These are phyloP conservation scores for Burhinus oedicnemus DNA, from an alignment of 2,113 vertebrate genomes.

Conservation along the genomic window DNA sequence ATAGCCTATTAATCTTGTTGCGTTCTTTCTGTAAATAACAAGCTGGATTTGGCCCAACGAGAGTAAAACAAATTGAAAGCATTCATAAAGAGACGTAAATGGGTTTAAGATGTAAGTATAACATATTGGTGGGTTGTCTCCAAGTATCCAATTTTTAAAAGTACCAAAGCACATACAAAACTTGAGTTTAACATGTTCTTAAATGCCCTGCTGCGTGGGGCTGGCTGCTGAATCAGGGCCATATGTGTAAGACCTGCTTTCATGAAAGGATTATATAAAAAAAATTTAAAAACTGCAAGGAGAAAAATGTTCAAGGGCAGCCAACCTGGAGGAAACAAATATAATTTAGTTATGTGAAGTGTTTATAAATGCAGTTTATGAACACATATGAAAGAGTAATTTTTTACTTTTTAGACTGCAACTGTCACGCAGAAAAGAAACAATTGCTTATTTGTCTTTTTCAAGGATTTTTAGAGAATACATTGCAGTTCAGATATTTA, in stretches of 20 bases:
- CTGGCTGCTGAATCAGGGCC: not conserved
- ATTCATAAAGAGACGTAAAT: conserved; percentile 37
- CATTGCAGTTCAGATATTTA: not conserved
- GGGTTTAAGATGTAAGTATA: conserved; percentile 37
- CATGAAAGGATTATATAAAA: not conserved
- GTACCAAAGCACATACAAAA: not conserved
- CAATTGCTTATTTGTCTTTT: conserved; percentile 32
- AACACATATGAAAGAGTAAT: not conserved
- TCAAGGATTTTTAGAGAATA: not conserved
- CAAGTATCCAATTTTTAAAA: conserved; percentile 7
- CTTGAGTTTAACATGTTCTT: not conserved
- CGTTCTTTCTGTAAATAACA: conserved; percentile 40
- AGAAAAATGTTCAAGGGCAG: conserved; percentile 34
- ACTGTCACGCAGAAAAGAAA: not conserved
- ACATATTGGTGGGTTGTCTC: not conserved
- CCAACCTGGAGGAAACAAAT: conserved; percentile 40
- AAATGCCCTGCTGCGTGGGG: not conserved
- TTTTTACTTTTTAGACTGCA: conserved; percentile 22
- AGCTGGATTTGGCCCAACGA: conserved; percentile 28
- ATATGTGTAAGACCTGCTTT: conserved; percentile 8
- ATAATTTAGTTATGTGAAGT: conserved; percentile 5
- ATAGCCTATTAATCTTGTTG: conserved; percentile 23
- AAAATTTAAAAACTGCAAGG: not conserved
- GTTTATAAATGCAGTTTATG: conserved; percentile 45
- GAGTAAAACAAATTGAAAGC: conserved; percentile 58